These are phyloP conservation scores for Philereme transversata DNA, from an alignment of 2,888 invertebrate genomes.

Conservation along the genomic window DNA sequence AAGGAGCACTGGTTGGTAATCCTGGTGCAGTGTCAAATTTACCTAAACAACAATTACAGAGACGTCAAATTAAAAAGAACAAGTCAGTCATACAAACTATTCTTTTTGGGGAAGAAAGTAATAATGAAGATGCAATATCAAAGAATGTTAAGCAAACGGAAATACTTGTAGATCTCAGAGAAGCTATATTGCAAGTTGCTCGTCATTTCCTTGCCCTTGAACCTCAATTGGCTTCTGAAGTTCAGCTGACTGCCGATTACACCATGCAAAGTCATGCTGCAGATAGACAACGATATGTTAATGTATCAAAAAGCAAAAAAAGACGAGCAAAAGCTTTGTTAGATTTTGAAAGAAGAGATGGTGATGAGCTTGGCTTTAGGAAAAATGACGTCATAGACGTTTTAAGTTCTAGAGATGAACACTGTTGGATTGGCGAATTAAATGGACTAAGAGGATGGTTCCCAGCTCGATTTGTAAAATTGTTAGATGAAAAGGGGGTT, in stretches of 20 bases:
- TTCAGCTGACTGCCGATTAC: slow-evolving; percentile 95
- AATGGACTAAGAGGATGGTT: slow-evolving; percentile 98
- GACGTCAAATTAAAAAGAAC: slow-evolving; percentile 94
- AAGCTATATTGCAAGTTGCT: slow-evolving; percentile 95
- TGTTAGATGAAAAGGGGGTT: slow-evolving; percentile 93
- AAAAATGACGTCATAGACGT: slow-evolving; percentile 99
- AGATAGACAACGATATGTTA: slow-evolving; percentile 97
- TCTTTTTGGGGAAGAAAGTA: slow-evolving; percentile 91
- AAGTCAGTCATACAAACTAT: slow-evolving; percentile 96
- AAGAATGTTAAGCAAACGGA: slow-evolving; percentile 99
- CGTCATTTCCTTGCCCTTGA: slow-evolving; percentile 97
- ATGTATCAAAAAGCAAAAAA: slow-evolving; percentile 93
- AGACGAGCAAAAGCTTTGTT: slow-evolving; percentile 97
- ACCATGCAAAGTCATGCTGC: slow-evolving; percentile 97
- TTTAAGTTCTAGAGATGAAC: slow-evolving; percentile 98
- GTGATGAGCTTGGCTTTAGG: slow-evolving; percentile 98
- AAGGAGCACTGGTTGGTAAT: slow-evolving; percentile 95
- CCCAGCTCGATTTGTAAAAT: slow-evolving; percentile 97
- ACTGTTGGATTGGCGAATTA: slow-evolving; percentile 99
- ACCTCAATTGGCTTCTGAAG: slow-evolving; percentile 92
- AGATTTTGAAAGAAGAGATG: slow-evolving; percentile 98
- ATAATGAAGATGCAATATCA: slow-evolving; percentile 93
- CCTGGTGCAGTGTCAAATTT: slow-evolving; percentile 95
- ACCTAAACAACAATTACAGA: slow-evolving; percentile 95
- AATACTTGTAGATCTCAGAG: slow-evolving; percentile 97